These are phyloP conservation scores for Lochmaea capreae DNA, from an alignment of 2,888 invertebrate genomes.

Conservation along the genomic window DNA sequence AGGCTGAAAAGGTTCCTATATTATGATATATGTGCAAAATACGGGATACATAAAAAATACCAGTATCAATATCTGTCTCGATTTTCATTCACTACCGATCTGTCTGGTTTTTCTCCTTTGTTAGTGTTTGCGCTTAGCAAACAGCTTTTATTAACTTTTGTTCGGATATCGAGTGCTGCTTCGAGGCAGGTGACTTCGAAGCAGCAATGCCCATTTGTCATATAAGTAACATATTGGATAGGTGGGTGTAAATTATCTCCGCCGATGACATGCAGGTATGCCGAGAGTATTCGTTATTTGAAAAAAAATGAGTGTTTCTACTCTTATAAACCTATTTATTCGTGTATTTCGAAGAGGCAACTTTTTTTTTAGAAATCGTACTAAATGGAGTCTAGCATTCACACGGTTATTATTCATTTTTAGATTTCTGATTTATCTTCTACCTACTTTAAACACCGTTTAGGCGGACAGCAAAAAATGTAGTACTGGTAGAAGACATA, in stretches of 20 bases:
- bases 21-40: background rate
- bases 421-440: slow-evolving; percentile 9
- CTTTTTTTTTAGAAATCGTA: slow-evolving; percentile 13
- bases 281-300: slow-evolving; percentile 32
- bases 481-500: background rate
- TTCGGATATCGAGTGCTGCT: slow-evolving; percentile 33
- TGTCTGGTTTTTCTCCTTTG: slow-evolving; percentile 19
- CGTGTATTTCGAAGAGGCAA: slow-evolving; percentile 1
- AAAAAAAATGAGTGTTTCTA: slow-evolving; percentile 8
- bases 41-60: background rate
- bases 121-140: slow-evolving; percentile 46
- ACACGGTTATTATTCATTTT: slow-evolving; percentile 10
- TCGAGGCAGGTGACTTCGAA: slow-evolving; percentile 27
- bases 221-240: slow-evolving; percentile 42
- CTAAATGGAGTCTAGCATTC: slow-evolving; percentile 2
- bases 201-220: slow-evolving; percentile 42
- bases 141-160: slow-evolving; percentile 46
- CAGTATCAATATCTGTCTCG: slow-evolving; percentile 24
- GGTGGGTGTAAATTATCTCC: slow-evolving; percentile 48
- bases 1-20: background rate
- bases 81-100: slow-evolving; percentile 15
- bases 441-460: slow-evolving; percentile 1
- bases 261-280: slow-evolving; percentile 42
- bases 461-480: slow-evolving; percentile 4
- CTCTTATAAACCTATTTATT: slow-evolving; percentile 10